A percentile compares a stretch with the other conserved stretches of the same genome.
phyloP scores from a whole-genome alignment of 2,797 vertebrate species.

The Typhlichthys eigenmanni region DNA sequence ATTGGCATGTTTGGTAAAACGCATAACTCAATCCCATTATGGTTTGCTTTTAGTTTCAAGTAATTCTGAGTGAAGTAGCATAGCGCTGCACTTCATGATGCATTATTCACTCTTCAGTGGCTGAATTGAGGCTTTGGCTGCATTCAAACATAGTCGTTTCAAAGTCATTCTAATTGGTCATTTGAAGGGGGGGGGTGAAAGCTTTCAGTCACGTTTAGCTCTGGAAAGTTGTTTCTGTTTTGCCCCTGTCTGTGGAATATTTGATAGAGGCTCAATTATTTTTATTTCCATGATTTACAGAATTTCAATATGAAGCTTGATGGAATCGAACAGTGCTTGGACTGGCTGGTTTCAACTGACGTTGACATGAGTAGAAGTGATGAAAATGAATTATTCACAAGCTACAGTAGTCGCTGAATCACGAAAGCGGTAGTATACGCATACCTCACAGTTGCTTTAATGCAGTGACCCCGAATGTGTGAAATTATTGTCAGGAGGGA shows the following conservation, averaged over 20 bases:
- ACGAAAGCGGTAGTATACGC: not conserved
- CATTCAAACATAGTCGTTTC: slow-evolving; percentile 41
- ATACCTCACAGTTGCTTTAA: not conserved
- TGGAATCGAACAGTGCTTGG: too few relatives aligned
- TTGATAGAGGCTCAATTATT: not conserved
- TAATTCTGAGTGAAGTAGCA: slow-evolving; percentile 59
- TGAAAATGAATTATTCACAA: not conserved
- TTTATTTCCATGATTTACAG: not conserved
- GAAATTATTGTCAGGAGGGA: not conserved
- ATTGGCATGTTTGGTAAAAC: slow-evolving; percentile 56
- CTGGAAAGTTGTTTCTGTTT: not conserved
- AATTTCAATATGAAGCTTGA: not conserved
- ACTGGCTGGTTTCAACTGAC: not conserved
- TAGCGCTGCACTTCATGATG: slow-evolving; percentile 61
- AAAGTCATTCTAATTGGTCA: slow-evolving; percentile 44
- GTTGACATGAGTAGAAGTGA: not conserved
- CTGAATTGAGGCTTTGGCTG: slow-evolving; percentile 58
- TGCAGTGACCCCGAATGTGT: not conserved
- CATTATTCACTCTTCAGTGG: slow-evolving; percentile 71
- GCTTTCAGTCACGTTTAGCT: slow-evolving; percentile 7
- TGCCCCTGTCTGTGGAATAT: not conserved
- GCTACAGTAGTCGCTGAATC: not conserved
- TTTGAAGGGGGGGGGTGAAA: slow-evolving; percentile 15
- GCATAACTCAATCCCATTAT: slow-evolving; percentile 65
- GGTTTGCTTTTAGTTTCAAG: slow-evolving; percentile 62